phyloP scores from a whole-genome alignment of 2,797 vertebrate genomes.

The Tamandua tetradactyla region DNA sequence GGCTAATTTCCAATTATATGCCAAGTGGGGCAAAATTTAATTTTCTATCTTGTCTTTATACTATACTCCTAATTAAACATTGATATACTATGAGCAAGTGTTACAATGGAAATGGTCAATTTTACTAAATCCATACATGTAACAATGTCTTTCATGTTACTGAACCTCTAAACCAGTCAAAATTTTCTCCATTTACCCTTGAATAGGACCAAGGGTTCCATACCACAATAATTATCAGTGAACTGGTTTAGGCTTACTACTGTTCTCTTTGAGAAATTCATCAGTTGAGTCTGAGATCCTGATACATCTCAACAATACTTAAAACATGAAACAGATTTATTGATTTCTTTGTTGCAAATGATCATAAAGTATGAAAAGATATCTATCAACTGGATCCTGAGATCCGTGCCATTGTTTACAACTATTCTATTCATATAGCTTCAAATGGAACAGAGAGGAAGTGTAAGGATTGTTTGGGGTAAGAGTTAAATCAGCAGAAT shows the following conservation, averaged over 20 bases:
- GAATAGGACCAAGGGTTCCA: not conserved
- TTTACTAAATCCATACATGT: not conserved
- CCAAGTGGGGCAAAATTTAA: not conserved
- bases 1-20: not conserved
- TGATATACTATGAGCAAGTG: not conserved
- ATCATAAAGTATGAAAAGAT: not conserved
- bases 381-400: not conserved
- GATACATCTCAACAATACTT: not conserved
- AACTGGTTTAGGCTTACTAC: not conserved
- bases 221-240: not conserved
- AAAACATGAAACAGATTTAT: not conserved
- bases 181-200: not conserved
- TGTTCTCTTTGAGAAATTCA: not conserved
- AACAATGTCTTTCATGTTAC: not conserved
- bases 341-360: not conserved
- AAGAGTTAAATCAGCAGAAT: not conserved
- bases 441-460: not conserved
- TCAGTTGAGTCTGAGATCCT: not conserved
- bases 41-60: not conserved
- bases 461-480: not conserved
- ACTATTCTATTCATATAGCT: not conserved
- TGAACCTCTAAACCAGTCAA: not conserved
- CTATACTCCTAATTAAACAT: not conserved
- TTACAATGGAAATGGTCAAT: not conserved
- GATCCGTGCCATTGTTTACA: not conserved